Evolutionary conservation across 2,888 invertebrate genomes (phyloP), one percentile per base, ranked within the genome.

Genomic region (Zaprionus bogoriensis): DNA sequence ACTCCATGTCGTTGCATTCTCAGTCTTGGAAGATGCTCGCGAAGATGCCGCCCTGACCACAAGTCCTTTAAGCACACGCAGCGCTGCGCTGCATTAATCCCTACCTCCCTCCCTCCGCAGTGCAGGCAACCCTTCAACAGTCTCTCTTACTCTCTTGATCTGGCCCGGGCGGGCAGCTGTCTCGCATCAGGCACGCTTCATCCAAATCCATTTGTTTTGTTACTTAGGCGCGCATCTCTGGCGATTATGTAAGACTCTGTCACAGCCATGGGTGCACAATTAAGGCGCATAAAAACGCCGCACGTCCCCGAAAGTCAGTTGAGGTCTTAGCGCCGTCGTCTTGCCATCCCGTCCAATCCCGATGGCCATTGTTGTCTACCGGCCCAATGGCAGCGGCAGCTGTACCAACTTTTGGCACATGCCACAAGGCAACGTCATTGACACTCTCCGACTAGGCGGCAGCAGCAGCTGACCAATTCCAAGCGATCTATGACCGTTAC

Each of bases 151-250:
- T n/a, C n/a, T n/a, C 32, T 28, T 48, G 77, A 77, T 77, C 69
- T 55, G 12, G 25, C 27, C 50, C 42, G 19, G 51, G 59, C 42
- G 19, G 51, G 59, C 82, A 84, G 84, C 73, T 84, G 84, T 50
- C 52, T 74, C 50, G 71, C 67, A 81, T 81, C 73, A 77, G 82
- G 82, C 82, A 82, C 82, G 81, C 82, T 82, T 84, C 84, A 81
- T 67, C 42, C 42, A 58, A 73, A 75, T 67, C 57, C 55, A 57
- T 77, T 61, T 73, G 73, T 67, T 63, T 55, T 67, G 25, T 67
- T 53, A 61, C 61, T 51, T 66, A 38, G 66, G 68, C 64, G 62
- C 62, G 67, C 80, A 71, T 74, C 77, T 79, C 48, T 45, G 50
- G 22, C 44, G 69, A 67, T 82, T 77, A 82, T 76, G 63, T 81